Evolutionary conservation across 2,888 invertebrate genomes (phyloP), one percentile per base, ranked within the genome.

Genomic region (Habrosyne pyritoides): DNA sequence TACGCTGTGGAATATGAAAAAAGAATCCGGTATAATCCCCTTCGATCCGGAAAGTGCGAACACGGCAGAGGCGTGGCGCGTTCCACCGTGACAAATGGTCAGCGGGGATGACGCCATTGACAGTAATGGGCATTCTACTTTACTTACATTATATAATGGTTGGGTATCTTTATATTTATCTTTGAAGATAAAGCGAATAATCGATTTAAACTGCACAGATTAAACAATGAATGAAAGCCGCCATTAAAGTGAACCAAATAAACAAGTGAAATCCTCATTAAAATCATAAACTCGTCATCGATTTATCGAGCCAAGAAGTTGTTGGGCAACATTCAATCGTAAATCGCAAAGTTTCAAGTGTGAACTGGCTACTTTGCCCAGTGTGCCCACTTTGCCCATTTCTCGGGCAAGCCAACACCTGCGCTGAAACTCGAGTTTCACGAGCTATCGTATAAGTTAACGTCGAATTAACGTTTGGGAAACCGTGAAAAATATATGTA

Each of bases 41-140:
- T 64, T 57, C 61, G 54, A 64, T 59, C 63, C 63, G 62, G 68
- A 67, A 73, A 79, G 66, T 73, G 72, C 73, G 73, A 66, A 77
- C 77, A 74, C 65, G 70, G 69, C 68, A 69, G 71, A 76, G 82
- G 82, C 82, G 81, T 77, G 78, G 67, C 66, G 59, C 66, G 61
- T 62, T 63, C 64, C 72, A 49, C 69, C 62, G 78, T 84, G 83
- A 84, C 80, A 82, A 84, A 84, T 83, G 81, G 79, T 77, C 82
- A 77, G 69, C 53, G 66, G 68, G 75, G 77, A 80, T 84, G 82
- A 79, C 76, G 79, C 74, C 68, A 84, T 83, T 76, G 83, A 77
- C 79, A 75, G 80, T 84, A 83, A 83, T 84, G 77, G 42, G 42
- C 18, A 42, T 18, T n/a, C 42, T 18, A 76, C 65, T 64, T 51